Evolutionary conservation across 2,113 vertebrate genomes (phyloP), one percentile per base, ranked within the genome.

Genomic region (Rissa tridactyla): DNA sequence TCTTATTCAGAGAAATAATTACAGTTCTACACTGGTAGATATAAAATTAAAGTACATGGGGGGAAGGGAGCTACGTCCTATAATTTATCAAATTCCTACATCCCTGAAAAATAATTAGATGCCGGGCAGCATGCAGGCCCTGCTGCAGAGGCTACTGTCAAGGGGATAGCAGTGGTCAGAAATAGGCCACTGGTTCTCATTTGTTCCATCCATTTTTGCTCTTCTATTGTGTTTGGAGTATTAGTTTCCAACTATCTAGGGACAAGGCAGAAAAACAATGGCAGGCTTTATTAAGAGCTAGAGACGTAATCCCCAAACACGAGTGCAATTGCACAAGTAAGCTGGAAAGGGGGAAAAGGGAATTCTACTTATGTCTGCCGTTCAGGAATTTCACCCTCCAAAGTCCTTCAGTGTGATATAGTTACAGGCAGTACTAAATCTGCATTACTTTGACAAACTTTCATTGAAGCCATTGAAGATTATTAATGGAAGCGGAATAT

Each of bases 1-100:
- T 80, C 58, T 95, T 92, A 91, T 95, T 97, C 95, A 96, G 94
- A 81, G 96, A 92, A 96, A 97, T 97, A 96, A 97, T 97, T 97
- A 79, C 92, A 92, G 94, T 80, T 94, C 71, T 91, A 91, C 49
- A 36, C 38, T 91, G 81, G 80, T 94, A 85, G 92, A 88, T 96
- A 86, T 34, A 94, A 85, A 91, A 92, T 95, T 88, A 91, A 92
- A 90, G 82, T 81, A 91, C 5, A 1, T 79, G 77, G 93, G 92
- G 92, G 89, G 96, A 95, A 95, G 93, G 91, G 96, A 95, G 47
- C 38, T 52, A 55, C 89, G 75, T 94, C 42, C 92, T 87, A 46
- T 93, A 92, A 97, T 97, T 97, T 95, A 90, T 95, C 95, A 95
- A 73, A 91, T 93, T 96, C 92, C 81, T 88, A 15, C 5, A 0